Base-by-base conservation (phyloP, 2,888 invertebrate species). In the Lasioglossum vierecki region DNA sequence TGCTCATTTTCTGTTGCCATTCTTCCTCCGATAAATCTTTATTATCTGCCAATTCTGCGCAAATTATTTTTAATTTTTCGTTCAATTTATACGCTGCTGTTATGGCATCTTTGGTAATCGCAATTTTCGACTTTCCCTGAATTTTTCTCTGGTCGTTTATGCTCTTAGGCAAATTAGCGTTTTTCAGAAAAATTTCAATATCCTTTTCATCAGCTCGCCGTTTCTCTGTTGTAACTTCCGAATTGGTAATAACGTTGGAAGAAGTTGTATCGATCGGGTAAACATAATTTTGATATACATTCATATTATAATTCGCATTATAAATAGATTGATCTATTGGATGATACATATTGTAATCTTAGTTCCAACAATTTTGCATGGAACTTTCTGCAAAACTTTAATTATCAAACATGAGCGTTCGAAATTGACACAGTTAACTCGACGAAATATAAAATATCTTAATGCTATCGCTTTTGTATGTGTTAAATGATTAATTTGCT, bases 1-100 rank as follows among this genome's bases (percentile, higher is more conserved):
- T 94, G n/a, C 95, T 89, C n/a, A 96, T 93, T 83, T 95, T 95
- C 15, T 93, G 91, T 73, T 94, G 95, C 97, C 97, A 97, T 88
- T 96, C 96, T 8, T 94, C 93, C 22, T 96, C 95, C 0, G 96
- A 93, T 82, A 96, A 93, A 70, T 95, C 92, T 0, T 96, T 93
- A 84, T 96, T 95, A 8, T 95, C 93, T 68, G 94, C 93, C 74
- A 97, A 92, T 22, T 95, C 92, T 46, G 94, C 93, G 88, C 96
- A 95, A 35, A 95, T 91, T 79, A 91, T 89, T 80, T 94, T 93
- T 4, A 96, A 89, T 80, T 92, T 94, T 90, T 91, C 93, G 85
- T 91, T 95, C 88, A 91, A 95, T 84, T 82, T 92, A 78, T 53
- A 95, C 84, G 90, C 94, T 87, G 90, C 93, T 89, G 87, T 90